A percentile compares a stretch with the other conserved stretches of the same genome.
These are phyloP conservation scores for Plectropomus leopardus DNA, from an alignment of 2,113 vertebrate genomes.

Conservation along the genomic window DNA sequence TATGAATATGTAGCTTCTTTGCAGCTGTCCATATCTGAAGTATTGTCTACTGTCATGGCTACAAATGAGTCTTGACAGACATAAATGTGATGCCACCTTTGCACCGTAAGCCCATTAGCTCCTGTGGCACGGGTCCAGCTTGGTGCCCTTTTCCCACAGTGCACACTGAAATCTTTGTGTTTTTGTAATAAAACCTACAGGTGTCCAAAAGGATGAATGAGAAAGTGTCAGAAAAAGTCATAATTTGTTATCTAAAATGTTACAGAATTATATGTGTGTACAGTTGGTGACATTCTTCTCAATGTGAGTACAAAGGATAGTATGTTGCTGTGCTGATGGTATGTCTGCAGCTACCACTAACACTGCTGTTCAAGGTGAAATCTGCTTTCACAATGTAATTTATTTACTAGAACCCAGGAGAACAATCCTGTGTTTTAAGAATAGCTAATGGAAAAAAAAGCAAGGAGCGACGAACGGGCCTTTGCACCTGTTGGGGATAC, in stretches of 20 bases:
- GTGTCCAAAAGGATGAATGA: not conserved
- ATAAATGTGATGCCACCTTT: not conserved
- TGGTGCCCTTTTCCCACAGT: not conserved
- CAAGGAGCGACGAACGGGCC: too few species aligned
- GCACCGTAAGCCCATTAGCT: not conserved
- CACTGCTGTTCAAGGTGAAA: not conserved
- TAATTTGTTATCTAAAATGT: not conserved
- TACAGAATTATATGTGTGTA: not conserved
- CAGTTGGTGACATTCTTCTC: not conserved
- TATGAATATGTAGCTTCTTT: too few species aligned
- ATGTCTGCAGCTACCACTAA: not conserved
- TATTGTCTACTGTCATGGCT: too few species aligned
- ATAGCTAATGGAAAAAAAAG: not conserved
- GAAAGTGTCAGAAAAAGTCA: not conserved
- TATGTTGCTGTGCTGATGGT: not conserved
- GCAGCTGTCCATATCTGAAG: too few species aligned
- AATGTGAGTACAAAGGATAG: not conserved
- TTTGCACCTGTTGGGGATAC: too few species aligned
- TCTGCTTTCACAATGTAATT: not conserved
- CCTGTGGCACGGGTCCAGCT: not conserved
- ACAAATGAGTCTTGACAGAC: too few species aligned
- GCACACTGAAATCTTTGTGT: not conserved
- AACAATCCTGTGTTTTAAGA: not conserved
- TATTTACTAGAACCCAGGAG: not conserved
- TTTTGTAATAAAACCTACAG: not conserved